phyloP scores from a whole-genome alignment of 2,113 vertebrate genomes.

The Dolichallabes microphthalmus region DNA sequence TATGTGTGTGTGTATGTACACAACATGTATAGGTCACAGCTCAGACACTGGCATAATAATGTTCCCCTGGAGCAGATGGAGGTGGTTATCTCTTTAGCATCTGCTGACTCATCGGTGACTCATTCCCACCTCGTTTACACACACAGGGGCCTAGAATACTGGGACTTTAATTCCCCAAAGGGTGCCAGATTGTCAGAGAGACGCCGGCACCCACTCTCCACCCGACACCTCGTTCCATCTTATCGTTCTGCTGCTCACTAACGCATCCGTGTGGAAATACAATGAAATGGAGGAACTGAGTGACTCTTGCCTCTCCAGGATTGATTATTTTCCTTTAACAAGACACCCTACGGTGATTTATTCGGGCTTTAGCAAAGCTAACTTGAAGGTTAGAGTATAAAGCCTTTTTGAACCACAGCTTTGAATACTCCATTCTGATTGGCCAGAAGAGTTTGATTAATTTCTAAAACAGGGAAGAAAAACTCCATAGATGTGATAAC shows the following conservation, averaged over 20 bases:
- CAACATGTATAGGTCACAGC: not conserved
- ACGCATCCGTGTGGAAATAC: not conserved
- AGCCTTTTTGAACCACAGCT: not conserved
- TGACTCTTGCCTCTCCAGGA: no score
- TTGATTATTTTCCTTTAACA: not conserved
- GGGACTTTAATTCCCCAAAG: constrained; percentile 26
- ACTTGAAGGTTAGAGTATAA: no score
- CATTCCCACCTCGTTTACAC: constrained; percentile 33
- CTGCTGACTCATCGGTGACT: constrained; percentile 42
- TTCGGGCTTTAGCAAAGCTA: not conserved
- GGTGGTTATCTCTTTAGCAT: constrained; percentile 30
- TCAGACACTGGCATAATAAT: not conserved
- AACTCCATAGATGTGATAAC: no score
- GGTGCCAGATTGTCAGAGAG: constrained; percentile 27
- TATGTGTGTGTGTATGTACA: not conserved
- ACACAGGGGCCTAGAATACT: not conserved
- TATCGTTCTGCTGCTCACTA: not conserved
- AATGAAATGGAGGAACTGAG: not conserved
- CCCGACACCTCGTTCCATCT: not conserved
- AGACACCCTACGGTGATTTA: not conserved
- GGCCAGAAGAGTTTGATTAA: not conserved
- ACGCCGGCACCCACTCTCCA: constrained; percentile 26
- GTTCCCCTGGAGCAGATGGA: not conserved
- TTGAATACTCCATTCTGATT: not conserved
- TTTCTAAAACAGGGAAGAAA: not conserved